Evolutionary conservation across 35 echinoderm and acorn worm genomes (phyloP).

Genomic region (Amphiura filiformis): DNA sequence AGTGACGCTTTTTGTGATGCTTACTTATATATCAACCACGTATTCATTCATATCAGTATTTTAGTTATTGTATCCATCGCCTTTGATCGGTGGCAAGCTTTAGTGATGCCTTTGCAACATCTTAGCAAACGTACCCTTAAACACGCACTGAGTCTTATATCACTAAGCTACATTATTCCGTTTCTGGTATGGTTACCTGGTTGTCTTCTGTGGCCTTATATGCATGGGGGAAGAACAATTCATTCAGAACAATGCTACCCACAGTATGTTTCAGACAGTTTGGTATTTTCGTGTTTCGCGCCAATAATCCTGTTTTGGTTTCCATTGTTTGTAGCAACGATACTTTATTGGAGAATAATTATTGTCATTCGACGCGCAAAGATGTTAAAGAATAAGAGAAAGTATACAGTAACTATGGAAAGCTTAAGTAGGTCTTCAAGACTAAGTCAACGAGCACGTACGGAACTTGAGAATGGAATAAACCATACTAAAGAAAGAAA

Average conservation of each 20-base stretch:
- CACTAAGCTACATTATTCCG: slow-evolving; percentile 27
- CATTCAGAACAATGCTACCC: slow-evolving; percentile 12
- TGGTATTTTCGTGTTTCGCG: slow-evolving; percentile 23
- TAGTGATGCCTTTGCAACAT: slow-evolving; percentile 28
- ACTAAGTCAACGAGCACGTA: background rate
- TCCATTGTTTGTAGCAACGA: background rate
- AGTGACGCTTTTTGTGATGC: slow-evolving; percentile 22
- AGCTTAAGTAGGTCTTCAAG: background rate
- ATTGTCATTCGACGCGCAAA: background rate
- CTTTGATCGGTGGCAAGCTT: slow-evolving; percentile 45
- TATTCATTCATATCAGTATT: slow-evolving; percentile 50
- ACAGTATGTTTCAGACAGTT: slow-evolving; percentile 17
- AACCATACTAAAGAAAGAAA: background rate
- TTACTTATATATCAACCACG: slow-evolving; percentile 43
- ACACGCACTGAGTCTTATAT: slow-evolving; percentile 19
- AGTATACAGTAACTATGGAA: background rate
- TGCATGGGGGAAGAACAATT: background rate
- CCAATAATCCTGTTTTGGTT: slow-evolving; percentile 38
- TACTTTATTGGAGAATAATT: slow-evolving; percentile 28
- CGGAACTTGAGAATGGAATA: background rate
- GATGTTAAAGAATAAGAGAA: background rate
- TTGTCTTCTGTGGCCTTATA: slow-evolving; percentile 25
- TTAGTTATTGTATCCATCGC: slow-evolving; percentile 37
- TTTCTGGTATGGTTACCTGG: slow-evolving; percentile 26
- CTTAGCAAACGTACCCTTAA: slow-evolving; percentile 6